Conservation (phyloP, 1,140 invertebrate genomes). For the Ips nitidus region DNA sequence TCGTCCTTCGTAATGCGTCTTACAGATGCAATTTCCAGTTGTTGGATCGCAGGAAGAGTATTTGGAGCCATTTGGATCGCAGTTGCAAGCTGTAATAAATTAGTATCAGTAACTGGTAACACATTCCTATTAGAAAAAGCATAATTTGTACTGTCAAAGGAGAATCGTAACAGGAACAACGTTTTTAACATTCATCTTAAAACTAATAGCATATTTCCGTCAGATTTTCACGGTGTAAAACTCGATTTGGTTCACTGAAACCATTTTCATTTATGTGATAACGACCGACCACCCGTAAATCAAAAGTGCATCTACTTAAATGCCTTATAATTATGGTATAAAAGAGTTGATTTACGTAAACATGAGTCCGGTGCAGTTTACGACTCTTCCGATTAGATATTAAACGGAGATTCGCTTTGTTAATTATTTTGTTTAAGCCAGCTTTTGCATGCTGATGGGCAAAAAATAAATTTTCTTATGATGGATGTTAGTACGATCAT, state of each 20-base stretch:
- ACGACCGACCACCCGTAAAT: background rate
- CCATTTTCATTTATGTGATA: background rate
- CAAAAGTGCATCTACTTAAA: background rate
- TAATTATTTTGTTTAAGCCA: conserved; percentile 1
- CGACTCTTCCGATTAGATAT: background rate
- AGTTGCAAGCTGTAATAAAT: conserved; percentile 67
- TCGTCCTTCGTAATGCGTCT: conserved; percentile 77
- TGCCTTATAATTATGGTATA: background rate
- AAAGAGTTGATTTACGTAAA: background rate
- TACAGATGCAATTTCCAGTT: conserved; percentile 89
- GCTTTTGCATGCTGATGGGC: too few relatives aligned
- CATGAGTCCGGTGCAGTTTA: background rate
- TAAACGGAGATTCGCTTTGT: background rate
- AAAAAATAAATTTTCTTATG: too few relatives aligned
- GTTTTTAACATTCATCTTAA: background rate
- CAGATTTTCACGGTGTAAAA: too few relatives aligned
- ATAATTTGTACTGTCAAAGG: too few relatives aligned
- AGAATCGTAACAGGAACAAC: too few relatives aligned
- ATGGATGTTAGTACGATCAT: too few relatives aligned
- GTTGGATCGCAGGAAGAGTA: conserved; percentile 77
- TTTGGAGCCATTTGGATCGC: conserved; percentile 72
- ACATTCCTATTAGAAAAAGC: too few relatives aligned
- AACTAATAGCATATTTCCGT: too few relatives aligned
- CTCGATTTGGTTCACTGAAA: background rate
- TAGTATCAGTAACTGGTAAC: background rate